Base-by-base conservation (phyloP, 2,797 vertebrate genomes). In the Liparis tanakae region DNA sequence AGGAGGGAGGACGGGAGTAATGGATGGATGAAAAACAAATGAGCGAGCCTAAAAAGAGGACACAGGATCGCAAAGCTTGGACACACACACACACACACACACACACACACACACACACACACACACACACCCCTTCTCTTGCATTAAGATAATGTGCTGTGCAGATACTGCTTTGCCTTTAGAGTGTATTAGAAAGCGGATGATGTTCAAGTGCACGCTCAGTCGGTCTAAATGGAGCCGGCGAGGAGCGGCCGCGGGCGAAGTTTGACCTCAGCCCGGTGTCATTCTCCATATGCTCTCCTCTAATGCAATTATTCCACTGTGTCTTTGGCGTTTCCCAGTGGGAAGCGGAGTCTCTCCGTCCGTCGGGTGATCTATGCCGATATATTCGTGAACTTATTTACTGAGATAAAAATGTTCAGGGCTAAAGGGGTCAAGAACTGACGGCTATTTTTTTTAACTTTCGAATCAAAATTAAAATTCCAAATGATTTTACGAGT, bases 211-310 rank as follows among this genome's bases (percentile, higher is more conserved):
- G 84, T 80, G 65, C 81, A 70, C 30, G 69, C 73, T 83, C 51
- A 66, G 70, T 74, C 69, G 67, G 67, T 76, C 67, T 60, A 81
- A 53, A 71, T 61, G 70, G 78, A 76, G 65, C 58, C 68, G 65
- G 66, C 25, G 59, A 81, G 67, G 70, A 54, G 74, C 75, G 63
- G 84, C 87, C 57, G 36, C 73, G 51, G 82, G 87, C 86, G 76
- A 76, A 41, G 67, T 88, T 81, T 90, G 89, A 91, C 88, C 91
- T 91, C 74, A 7, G 71, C 64, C 66, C 67, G 70, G 74, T 87
- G 87, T 90, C 88, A 83, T 80, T 96, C 95, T 94, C 93, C 95
- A 95, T 95, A 96, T 96, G 95, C 94, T 85, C 67, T 56, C 53
- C 48, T 70, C 56, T 77, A 78, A 87, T 87, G 56, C 74, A 80